These are phyloP conservation scores for Ormyrus pomaceus DNA, from an alignment of 2,888 invertebrate genomes.

Conservation along the genomic window DNA sequence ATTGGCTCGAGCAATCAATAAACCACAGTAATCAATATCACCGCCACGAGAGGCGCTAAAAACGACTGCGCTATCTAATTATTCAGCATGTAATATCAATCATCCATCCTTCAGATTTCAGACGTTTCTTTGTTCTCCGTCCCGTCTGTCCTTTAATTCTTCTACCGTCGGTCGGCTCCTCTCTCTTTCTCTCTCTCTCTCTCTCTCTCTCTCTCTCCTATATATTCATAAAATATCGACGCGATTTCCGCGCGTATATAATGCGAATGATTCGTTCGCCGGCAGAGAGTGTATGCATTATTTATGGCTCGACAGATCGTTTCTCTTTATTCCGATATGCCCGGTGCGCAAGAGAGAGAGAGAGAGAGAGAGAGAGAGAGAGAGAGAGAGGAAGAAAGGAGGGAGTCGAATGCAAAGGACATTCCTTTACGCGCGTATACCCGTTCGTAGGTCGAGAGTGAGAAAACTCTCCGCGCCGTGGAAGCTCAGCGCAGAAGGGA, in stretches of 20 bases:
- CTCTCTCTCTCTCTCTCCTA: not conserved
- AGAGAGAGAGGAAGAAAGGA: not conserved
- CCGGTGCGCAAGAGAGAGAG: not conserved
- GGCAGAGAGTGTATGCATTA: constrained; percentile 51
- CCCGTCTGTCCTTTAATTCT: constrained; percentile 13
- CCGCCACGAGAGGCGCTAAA: no score
- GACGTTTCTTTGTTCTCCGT: not conserved
- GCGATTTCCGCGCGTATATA: constrained; percentile 17
- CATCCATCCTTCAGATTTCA: not conserved
- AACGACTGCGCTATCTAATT: not conserved
- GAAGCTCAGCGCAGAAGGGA: no score
- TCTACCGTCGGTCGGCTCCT: not conserved
- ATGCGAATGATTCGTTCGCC: constrained; percentile 32
- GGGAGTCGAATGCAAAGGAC: not conserved
- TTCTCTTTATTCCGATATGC: constrained; percentile 47
- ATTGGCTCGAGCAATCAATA: no score
- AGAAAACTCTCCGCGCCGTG: not conserved
- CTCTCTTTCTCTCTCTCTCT: constrained; percentile 15
- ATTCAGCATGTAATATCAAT: not conserved
- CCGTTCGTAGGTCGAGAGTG: not conserved
- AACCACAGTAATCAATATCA: no score
- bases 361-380: not conserved
- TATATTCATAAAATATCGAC: constrained; percentile 40
- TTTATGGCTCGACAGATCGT: constrained; percentile 52
- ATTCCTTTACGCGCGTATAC: constrained; percentile 14